Evolutionary conservation across 1,140 invertebrate species (phyloP).

Genomic region (Cepaea nemoralis): DNA sequence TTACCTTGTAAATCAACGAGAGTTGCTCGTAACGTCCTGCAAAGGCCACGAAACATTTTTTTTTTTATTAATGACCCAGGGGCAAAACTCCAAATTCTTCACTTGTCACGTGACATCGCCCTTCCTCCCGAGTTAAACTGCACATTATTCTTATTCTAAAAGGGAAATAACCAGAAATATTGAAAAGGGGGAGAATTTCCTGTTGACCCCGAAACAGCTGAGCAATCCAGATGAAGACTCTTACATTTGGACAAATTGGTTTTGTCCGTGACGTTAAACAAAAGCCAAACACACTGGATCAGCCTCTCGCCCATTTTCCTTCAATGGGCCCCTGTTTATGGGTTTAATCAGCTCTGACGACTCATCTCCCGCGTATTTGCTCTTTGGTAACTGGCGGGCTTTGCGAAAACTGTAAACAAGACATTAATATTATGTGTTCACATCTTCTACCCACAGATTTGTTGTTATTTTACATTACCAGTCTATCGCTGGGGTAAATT

Average conservation of each 20-base stretch:
- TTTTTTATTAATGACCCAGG: too few relatives aligned
- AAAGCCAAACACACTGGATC: constrained; percentile 14
- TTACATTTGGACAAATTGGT: constrained; percentile 12
- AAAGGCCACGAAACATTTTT: too few relatives aligned
- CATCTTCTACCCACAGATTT: background rate
- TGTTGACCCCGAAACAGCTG: background rate
- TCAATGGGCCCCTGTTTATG: background rate
- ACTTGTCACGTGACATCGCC: background rate
- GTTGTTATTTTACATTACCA: background rate
- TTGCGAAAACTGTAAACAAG: background rate
- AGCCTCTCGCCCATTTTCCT: background rate
- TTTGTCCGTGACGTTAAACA: background rate
- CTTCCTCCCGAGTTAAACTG: background rate
- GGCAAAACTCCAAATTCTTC: too few relatives aligned
- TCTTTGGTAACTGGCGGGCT: background rate
- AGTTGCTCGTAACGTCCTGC: too few relatives aligned
- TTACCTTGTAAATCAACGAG: too few relatives aligned
- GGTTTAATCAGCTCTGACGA: background rate
- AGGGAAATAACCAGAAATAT: background rate
- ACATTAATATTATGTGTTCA: background rate
- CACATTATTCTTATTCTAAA: background rate
- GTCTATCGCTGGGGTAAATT: background rate
- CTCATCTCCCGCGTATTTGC: background rate
- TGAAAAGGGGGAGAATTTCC: background rate
- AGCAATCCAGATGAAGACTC: constrained; percentile 17